These are phyloP conservation scores for Noctua comes DNA, from an alignment of 2,888 invertebrate genomes.

Conservation along the genomic window DNA sequence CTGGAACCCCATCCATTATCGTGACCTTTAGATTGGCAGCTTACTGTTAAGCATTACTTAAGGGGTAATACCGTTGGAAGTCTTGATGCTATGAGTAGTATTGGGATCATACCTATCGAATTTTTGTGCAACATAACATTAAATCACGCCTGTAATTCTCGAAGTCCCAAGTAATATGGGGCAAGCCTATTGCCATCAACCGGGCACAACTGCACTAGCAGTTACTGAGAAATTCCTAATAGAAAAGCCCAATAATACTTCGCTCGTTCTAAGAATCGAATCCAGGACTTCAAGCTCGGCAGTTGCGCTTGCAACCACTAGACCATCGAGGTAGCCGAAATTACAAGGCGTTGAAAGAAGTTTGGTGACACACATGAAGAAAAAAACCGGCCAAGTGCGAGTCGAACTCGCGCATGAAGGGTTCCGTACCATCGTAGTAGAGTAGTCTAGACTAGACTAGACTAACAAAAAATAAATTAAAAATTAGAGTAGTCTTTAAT, in stretches of 20 bases:
- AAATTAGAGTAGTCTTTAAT: too few relatives aligned
- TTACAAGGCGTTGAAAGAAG: background rate
- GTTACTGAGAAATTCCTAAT: background rate
- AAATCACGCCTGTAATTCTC: too few relatives aligned
- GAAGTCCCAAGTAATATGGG: background rate
- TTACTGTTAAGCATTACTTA: slow-evolving; percentile 9
- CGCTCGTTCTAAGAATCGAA: background rate
- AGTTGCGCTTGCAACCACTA: background rate
- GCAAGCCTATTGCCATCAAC: background rate
- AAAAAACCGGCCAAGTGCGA: background rate
- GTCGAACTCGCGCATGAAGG: too few relatives aligned
- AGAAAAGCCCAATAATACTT: background rate
- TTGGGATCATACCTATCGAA: background rate
- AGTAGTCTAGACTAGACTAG: too few relatives aligned
- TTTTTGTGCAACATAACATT: background rate
- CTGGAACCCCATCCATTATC: slow-evolving; percentile 25
- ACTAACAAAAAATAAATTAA: too few relatives aligned
- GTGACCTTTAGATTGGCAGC: slow-evolving; percentile 30
- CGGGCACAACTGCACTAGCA: background rate
- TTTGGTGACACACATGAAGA: background rate
- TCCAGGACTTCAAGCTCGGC: background rate
- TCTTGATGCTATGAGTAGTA: background rate
- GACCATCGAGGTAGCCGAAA: background rate
- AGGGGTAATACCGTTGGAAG: background rate
- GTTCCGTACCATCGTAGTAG: too few relatives aligned